A percentile compares a stretch with the other conserved stretches of the same genome.
phyloP scores from a whole-genome alignment of 2,888 invertebrate genomes.

The Phengaris arion region DNA sequence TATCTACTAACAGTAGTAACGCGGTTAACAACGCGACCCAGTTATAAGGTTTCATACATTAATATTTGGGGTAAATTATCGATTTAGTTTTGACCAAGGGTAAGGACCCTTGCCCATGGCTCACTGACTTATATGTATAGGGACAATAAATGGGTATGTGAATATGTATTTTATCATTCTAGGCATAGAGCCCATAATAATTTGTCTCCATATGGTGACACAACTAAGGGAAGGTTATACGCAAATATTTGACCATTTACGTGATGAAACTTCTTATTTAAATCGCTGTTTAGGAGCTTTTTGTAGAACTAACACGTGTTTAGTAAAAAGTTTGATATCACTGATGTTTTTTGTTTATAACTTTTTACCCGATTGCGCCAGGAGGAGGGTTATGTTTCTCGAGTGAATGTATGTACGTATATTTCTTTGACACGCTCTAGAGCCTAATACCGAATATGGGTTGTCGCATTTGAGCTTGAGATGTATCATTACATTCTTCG shows the following conservation, averaged over 20 bases:
- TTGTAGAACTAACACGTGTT: background rate
- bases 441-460: too few species aligned
- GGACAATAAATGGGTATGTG: conserved; percentile 30
- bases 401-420: too few species aligned
- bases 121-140: conserved; percentile 39
- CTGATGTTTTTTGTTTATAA: background rate
- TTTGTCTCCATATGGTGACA: conserved; percentile 38
- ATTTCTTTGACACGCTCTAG: too few species aligned
- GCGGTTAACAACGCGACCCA: conserved; percentile 31
- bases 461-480: too few species aligned
- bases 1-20: background rate
- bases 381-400: too few species aligned
- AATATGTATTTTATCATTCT: conserved; percentile 31
- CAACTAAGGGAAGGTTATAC: conserved; percentile 42
- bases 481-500: too few species aligned
- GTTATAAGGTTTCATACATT: conserved; percentile 41
- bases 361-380: too few species aligned
- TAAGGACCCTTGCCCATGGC: conserved; percentile 34
- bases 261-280: conserved; percentile 48
- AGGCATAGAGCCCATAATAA: background rate
- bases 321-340: background rate
- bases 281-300: conserved; percentile 28
- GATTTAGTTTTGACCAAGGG: conserved; percentile 44
- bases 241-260: conserved; percentile 65
- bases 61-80: conserved; percentile 58